Evolutionary conservation across 1,140 invertebrate genomes (phyloP).

Genomic region (Panagrolaimus sp.): DNA sequence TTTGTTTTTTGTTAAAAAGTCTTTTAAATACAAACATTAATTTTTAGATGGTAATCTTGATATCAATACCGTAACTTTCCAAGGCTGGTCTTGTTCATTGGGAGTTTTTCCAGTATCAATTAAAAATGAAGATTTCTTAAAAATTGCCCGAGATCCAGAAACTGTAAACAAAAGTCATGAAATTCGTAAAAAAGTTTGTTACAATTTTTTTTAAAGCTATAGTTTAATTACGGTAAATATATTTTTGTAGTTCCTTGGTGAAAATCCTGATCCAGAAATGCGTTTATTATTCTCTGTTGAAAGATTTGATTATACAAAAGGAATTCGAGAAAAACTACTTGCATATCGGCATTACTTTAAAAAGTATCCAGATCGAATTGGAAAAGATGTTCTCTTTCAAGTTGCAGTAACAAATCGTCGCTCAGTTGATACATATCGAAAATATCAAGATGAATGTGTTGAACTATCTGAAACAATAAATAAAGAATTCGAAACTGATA

Average conservation of each 20-base stretch:
- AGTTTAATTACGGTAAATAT: too few relatives aligned
- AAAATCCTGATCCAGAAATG: conserved; percentile 43
- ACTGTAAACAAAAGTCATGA: conserved; percentile 44
- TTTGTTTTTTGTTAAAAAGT: too few relatives aligned
- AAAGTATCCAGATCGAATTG: conserved; percentile 51
- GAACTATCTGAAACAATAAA: conserved; percentile 52
- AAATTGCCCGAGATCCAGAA: conserved; percentile 41
- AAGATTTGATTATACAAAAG: conserved; percentile 57
- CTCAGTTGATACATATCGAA: conserved; percentile 54
- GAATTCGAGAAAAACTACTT: conserved; percentile 52
- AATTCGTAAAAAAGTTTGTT: conserved; percentile 44
- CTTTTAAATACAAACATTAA: not conserved
- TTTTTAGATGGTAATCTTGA: conserved; percentile 43
- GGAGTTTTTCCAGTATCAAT: conserved; percentile 57
- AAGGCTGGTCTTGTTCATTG: conserved; percentile 55
- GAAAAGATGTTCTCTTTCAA: conserved; percentile 55
- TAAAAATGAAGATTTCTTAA: conserved; percentile 57
- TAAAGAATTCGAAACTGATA: conserved; percentile 28
- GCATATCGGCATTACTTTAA: conserved; percentile 54
- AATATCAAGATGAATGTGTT: conserved; percentile 57
- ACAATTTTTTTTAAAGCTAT: not conserved
- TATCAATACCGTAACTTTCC: conserved; percentile 52
- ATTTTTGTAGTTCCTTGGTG: conserved; percentile 43
- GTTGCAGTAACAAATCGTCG: conserved; percentile 55
- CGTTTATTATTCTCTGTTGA: conserved; percentile 57